Evolutionary conservation across 2,888 invertebrate genomes (phyloP).

Genomic region (Zele albiditarsus): DNA sequence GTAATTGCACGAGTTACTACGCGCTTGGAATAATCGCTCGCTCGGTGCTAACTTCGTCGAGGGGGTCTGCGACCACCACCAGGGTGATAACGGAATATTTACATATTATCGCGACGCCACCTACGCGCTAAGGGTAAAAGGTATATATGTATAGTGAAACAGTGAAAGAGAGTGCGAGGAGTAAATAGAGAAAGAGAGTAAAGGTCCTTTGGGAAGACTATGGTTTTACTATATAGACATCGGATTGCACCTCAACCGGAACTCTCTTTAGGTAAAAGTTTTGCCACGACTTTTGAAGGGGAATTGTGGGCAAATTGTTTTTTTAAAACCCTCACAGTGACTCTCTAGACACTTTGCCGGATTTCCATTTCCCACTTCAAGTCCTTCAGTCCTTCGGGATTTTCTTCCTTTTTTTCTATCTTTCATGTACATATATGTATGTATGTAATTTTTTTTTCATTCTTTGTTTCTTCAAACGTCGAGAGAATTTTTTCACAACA

Average conservation of each 20-base stretch:
- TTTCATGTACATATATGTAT: neutral
- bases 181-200: conserved; percentile 1
- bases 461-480: neutral
- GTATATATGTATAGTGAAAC: neutral
- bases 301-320: conserved; percentile 46
- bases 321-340: conserved; percentile 45
- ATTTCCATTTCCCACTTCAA: conserved; percentile 23
- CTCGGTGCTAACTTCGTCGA: conserved; percentile 43
- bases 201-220: conserved; percentile 10
- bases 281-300: conserved; percentile 11
- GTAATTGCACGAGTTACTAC: conserved; percentile 71
- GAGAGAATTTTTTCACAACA: neutral
- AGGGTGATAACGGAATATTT: conserved; percentile 70
- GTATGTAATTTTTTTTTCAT: neutral
- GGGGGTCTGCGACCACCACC: conserved; percentile 45
- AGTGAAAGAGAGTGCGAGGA: neutral
- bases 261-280: conserved; percentile 15
- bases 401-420: neutral
- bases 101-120: conserved; percentile 69
- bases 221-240: conserved; percentile 10
- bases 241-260: conserved; percentile 16
- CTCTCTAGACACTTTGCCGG: conserved; percentile 25
- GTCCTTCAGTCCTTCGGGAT: neutral
- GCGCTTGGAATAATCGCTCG: conserved; percentile 68
- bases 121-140: conserved; percentile 43